Percentiles rank a stretch among this genome's conserved stretches.
Conservation (phyloP, 23 tunicate species). For the Styela plicata region DNA sequence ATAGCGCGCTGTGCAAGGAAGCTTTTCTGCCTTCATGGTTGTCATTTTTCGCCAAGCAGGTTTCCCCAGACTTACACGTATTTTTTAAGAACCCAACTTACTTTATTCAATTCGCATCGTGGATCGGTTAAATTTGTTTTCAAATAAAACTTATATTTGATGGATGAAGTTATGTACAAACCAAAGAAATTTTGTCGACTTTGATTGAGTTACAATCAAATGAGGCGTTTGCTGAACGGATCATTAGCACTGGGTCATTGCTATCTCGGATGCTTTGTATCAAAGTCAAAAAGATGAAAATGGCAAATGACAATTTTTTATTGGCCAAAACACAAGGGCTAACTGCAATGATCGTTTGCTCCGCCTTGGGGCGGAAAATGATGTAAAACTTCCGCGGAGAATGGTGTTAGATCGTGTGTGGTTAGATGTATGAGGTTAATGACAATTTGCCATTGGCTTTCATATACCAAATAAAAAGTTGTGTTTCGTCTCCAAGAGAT, state of each 20-base stretch:
- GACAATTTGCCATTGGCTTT: background rate
- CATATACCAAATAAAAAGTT: background rate
- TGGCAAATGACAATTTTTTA: background rate
- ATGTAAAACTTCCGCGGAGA: background rate
- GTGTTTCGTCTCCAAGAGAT: background rate
- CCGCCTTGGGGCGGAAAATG: background rate
- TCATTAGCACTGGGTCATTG: background rate
- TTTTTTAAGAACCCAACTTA: too few species aligned
- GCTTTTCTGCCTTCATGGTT: too few species aligned
- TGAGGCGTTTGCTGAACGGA: background rate
- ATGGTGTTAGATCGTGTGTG: background rate
- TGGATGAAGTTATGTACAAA: background rate
- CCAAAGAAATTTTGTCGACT: background rate
- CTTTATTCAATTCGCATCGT: too few species aligned
- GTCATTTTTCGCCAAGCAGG: too few species aligned
- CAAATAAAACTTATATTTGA: background rate
- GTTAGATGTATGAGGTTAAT: background rate
- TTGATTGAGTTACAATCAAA: background rate
- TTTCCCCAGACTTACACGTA: too few species aligned
- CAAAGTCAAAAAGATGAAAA: background rate
- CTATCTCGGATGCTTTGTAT: background rate
- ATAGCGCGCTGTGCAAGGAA: too few species aligned
- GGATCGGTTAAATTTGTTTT: background rate
- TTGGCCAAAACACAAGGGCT: background rate
- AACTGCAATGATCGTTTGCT: background rate